These are phyloP conservation scores for Corythornis cristatus DNA, from an alignment of 2,113 vertebrate genomes.

Conservation along the genomic window DNA sequence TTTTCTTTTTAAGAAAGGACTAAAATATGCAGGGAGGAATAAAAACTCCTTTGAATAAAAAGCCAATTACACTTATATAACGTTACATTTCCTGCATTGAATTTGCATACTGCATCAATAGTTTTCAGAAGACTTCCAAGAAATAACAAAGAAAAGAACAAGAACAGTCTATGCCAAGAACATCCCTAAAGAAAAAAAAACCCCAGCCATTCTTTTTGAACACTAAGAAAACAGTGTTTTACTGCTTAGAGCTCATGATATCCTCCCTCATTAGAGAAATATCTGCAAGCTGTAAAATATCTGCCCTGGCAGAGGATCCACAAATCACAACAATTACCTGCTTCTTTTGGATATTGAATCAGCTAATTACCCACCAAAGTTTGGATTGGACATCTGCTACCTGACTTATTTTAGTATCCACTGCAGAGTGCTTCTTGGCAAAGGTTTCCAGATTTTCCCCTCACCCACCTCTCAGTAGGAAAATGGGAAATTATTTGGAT, in stretches of 20 bases:
- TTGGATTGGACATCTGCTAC: constrained; percentile 78
- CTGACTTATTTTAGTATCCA: constrained; percentile 68
- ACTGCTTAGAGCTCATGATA: constrained; percentile 55
- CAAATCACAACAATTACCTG: constrained; percentile 74
- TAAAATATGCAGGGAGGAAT: constrained; percentile 5
- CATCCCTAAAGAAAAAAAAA: constrained; percentile 64
- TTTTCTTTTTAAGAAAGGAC: neutral
- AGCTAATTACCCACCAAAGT: constrained; percentile 73
- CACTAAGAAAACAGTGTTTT: constrained; percentile 67
- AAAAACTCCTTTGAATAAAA: constrained; percentile 40
- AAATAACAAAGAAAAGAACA: constrained; percentile 63
- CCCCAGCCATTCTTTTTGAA: constrained; percentile 57
- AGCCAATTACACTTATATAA: constrained; percentile 30
- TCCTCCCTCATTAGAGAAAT: constrained; percentile 69
- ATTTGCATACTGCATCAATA: constrained; percentile 61
- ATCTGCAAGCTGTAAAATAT: constrained; percentile 59
- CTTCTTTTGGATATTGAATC: constrained; percentile 72
- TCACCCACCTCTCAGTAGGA: constrained; percentile 57
- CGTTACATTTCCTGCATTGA: constrained; percentile 40
- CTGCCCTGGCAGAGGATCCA: constrained; percentile 70
- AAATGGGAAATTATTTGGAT: constrained; percentile 68
- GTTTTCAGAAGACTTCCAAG: constrained; percentile 65
- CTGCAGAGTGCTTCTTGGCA: constrained; percentile 70
- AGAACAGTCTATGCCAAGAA: constrained; percentile 60
- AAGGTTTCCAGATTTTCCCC: constrained; percentile 39